Conservation (phyloP, 2,888 invertebrate species). For the Dicyrtoma fusca region DNA sequence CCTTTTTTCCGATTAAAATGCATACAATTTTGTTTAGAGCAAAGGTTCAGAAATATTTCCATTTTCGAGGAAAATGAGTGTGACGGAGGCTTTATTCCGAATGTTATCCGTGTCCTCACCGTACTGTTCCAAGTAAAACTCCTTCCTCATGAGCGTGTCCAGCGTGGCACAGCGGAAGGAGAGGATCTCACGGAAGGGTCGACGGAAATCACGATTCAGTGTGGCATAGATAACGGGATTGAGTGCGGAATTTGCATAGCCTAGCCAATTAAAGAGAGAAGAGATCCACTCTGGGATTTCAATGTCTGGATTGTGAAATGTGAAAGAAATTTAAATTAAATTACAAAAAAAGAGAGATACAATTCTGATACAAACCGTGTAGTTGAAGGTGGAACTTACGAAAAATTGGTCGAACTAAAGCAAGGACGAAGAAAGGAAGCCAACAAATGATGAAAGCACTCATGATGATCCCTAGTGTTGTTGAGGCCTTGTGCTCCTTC, state of each 20-base stretch:
- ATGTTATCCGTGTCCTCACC: slow-evolving; percentile 68
- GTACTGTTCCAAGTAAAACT: slow-evolving; percentile 83
- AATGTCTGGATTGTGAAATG: slow-evolving; percentile 39
- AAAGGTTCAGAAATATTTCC: slow-evolving; percentile 35
- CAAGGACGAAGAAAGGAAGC: slow-evolving; percentile 95
- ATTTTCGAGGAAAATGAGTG: slow-evolving; percentile 38
- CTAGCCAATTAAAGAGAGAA: slow-evolving; percentile 86
- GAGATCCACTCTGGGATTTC: slow-evolving; percentile 74
- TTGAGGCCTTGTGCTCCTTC: slow-evolving; percentile 91
- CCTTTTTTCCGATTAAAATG: slow-evolving; percentile 11
- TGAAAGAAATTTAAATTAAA: too few species aligned
- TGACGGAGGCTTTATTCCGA: slow-evolving; percentile 35
- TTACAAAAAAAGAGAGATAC: too few species aligned
- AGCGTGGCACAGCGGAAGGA: slow-evolving; percentile 87
- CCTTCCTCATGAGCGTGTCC: slow-evolving; percentile 91
- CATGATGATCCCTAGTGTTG: slow-evolving; percentile 94
- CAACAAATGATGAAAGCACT: slow-evolving; percentile 91
- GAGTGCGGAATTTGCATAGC: slow-evolving; percentile 91
- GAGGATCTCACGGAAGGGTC: slow-evolving; percentile 92
- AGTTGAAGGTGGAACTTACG: slow-evolving; percentile 28
- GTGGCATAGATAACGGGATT: slow-evolving; percentile 78
- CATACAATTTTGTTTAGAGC: slow-evolving; percentile 19
- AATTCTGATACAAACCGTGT: neutral
- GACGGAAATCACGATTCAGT: slow-evolving; percentile 91
- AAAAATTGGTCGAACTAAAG: slow-evolving; percentile 72